Conservation (phyloP, 2,888 invertebrate species). For the Chrysolina haemoptera region DNA sequence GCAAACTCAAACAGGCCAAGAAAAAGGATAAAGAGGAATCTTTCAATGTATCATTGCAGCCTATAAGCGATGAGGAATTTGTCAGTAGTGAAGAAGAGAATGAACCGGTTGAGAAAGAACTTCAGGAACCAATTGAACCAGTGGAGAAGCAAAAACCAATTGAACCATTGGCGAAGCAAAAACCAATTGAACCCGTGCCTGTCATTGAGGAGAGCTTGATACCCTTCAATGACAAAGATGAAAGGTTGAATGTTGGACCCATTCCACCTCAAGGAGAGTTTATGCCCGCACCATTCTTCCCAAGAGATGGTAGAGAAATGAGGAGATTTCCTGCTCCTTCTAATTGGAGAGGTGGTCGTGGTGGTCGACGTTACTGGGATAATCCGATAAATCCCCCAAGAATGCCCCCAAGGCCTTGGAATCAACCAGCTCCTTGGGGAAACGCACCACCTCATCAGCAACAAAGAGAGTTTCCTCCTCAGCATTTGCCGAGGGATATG, state of each 20-base stretch:
- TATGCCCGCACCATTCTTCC: slow-evolving; percentile 30
- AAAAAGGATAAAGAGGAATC: slow-evolving; percentile 79
- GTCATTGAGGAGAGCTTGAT: slow-evolving; percentile 43
- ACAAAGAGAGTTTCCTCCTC: slow-evolving; percentile 40
- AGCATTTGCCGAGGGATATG: slow-evolving; percentile 8
- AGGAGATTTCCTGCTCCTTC: slow-evolving; percentile 40
- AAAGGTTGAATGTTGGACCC: slow-evolving; percentile 45
- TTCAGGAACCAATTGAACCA: slow-evolving; percentile 51
- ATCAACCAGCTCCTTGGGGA: slow-evolving; percentile 37
- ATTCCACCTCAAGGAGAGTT: slow-evolving; percentile 31
- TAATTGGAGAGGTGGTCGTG: slow-evolving; percentile 47
- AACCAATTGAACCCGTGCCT: slow-evolving; percentile 28
- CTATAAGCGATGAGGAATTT: slow-evolving; percentile 68
- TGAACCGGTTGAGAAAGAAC: slow-evolving; percentile 53
- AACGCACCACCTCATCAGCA: slow-evolving; percentile 53
- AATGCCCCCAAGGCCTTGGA: slow-evolving; percentile 41
- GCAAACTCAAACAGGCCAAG: slow-evolving; percentile 83
- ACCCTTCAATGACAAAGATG: slow-evolving; percentile 57
- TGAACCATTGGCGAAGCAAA: slow-evolving; percentile 33
- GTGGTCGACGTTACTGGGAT: slow-evolving; percentile 69
- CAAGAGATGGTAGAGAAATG: slow-evolving; percentile 38
- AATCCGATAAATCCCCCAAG: slow-evolving; percentile 32
- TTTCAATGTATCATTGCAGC: slow-evolving; percentile 62
- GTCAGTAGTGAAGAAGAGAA: slow-evolving; percentile 60
- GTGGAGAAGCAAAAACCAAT: slow-evolving; percentile 32